Percentiles rank a stretch among this genome's conserved stretches.
Evolutionary conservation across 2,797 vertebrate genomes (phyloP).

Genomic region (Cygnus olor): DNA sequence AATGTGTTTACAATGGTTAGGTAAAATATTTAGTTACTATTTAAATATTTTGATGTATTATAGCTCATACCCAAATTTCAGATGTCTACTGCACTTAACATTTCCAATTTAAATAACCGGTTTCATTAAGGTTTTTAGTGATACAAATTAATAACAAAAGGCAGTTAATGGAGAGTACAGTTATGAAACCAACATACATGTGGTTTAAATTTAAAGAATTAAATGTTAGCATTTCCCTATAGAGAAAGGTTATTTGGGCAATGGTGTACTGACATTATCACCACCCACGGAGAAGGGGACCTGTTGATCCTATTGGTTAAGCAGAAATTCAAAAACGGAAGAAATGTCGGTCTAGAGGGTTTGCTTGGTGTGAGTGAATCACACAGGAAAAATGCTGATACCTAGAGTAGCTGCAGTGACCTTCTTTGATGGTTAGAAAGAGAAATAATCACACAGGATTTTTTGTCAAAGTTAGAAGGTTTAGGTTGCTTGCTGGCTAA

Average conservation of each 20-base stretch:
- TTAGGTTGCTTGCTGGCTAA: slow-evolving; percentile 20
- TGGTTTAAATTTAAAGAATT: slow-evolving; percentile 60
- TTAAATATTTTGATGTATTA: slow-evolving; percentile 33
- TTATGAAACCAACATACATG: slow-evolving; percentile 36
- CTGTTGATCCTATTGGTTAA: slow-evolving; percentile 39
- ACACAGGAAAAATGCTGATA: slow-evolving; percentile 53
- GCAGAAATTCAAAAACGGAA: slow-evolving; percentile 16
- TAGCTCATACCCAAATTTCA: not conserved
- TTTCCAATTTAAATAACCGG: slow-evolving; percentile 30
- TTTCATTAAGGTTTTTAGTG: slow-evolving; percentile 41
- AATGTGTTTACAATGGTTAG: not conserved
- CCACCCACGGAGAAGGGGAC: slow-evolving; percentile 49
- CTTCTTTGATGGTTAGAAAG: slow-evolving; percentile 43
- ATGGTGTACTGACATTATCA: slow-evolving; percentile 51
- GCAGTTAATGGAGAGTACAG: not conserved
- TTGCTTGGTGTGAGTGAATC: slow-evolving; percentile 46
- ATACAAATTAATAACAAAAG: slow-evolving; percentile 46
- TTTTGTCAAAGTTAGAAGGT: slow-evolving; percentile 3
- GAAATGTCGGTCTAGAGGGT: slow-evolving; percentile 19
- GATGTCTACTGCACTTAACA: slow-evolving; percentile 11
- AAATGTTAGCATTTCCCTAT: slow-evolving; percentile 62
- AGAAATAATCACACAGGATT: slow-evolving; percentile 22
- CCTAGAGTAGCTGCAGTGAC: not conserved
- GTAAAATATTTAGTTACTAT: slow-evolving; percentile 44
- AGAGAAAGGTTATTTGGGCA: slow-evolving; percentile 50